Conservation (phyloP, 2,113 vertebrate genomes). For the Epinephelus moara region DNA sequence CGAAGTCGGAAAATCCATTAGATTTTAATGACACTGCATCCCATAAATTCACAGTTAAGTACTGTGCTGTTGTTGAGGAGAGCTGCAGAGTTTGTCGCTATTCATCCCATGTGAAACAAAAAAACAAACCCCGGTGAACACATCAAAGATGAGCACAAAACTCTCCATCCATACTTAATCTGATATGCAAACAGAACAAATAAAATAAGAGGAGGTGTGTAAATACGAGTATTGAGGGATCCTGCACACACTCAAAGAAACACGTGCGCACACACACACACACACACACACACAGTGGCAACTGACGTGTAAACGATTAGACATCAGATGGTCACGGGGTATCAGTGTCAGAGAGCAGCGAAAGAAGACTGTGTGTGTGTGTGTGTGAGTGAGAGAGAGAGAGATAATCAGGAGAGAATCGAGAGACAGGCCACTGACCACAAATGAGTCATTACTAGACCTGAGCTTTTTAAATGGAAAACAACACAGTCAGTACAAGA, state of each 20-base stretch:
- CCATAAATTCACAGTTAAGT: conserved; percentile 14
- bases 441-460: conserved; percentile 52
- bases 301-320: conserved; percentile 22
- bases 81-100: background rate
- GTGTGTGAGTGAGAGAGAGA: background rate
- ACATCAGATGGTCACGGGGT: conserved; percentile 37
- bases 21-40: conserved; percentile 24
- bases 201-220: background rate
- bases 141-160: background rate
- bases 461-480: conserved; percentile 36
- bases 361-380: background rate
- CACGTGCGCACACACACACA: background rate
- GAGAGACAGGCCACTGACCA: conserved; percentile 32
- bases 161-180: background rate
- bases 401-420: conserved; percentile 8
- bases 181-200: conserved; percentile 2
- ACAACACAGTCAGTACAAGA: conserved; percentile 18
- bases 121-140: background rate
- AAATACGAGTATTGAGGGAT: background rate
- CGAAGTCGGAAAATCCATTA: conserved; percentile 28
- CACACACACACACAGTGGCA: background rate
- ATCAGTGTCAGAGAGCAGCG: conserved; percentile 18
- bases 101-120: background rate
- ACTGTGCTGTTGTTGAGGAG: background rate
- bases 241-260: background rate